These are phyloP conservation scores for Caracal caracal DNA, from an alignment of 2,113 vertebrate species.

Conservation along the genomic window DNA sequence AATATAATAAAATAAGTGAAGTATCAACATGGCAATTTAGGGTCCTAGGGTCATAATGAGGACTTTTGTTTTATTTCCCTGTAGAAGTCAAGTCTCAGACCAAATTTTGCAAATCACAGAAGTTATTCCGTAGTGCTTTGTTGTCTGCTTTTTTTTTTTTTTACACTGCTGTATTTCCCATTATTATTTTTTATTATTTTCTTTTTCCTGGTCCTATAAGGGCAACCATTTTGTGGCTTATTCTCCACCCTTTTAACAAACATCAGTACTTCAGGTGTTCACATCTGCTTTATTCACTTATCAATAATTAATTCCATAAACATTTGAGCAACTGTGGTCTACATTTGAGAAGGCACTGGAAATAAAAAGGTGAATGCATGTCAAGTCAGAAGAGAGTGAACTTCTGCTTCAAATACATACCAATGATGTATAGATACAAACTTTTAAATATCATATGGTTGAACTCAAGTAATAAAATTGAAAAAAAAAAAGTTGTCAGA, in stretches of 20 bases:
- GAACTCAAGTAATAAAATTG: not conserved
- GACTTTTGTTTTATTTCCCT: not conserved
- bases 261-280: not conserved
- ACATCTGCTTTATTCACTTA: not conserved
- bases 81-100: not conserved
- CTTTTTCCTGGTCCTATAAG: not conserved
- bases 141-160: not conserved
- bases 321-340: not conserved
- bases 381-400: not conserved
- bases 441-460: not conserved
- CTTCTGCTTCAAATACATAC: not conserved
- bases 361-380: not conserved
- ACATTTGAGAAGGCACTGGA: not conserved
- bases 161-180: not conserved
- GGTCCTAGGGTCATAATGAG: not conserved
- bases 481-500: not conserved
- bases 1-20: slow-evolving; percentile 10
- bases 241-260: not conserved
- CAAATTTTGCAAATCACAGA: not conserved
- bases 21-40: not conserved
- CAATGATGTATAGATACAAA: not conserved
- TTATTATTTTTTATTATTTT: not conserved
- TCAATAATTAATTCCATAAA: not conserved
- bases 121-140: not conserved
- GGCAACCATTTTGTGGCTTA: accelerated